Base-by-base conservation (phyloP, 2,888 invertebrate species). In the Capitulum mitella region DNA sequence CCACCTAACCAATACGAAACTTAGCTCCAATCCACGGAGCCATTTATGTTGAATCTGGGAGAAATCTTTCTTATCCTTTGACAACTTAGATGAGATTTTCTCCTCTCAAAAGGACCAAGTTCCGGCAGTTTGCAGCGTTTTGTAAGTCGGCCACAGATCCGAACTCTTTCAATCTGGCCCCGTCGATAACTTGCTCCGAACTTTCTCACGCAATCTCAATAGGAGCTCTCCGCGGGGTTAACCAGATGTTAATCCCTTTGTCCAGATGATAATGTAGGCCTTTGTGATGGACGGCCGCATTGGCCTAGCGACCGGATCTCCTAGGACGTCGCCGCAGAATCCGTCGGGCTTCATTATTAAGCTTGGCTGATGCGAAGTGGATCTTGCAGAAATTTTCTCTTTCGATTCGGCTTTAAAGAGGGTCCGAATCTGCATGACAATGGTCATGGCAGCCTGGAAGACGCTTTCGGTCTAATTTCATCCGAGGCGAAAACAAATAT, bases 181-280 rank as follows among this genome's bases (percentile, higher is more conserved):
- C 19, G 32, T 37, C 70, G 70, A 37, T 40, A 70, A 40, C 40
- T 70, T 37, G n/a, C 40, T 40, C 29, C 12, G 22, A 70, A 70
- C 37, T 64, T 64, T 19, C 34, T 29, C 34, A 32, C 16, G 19
- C 70, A 70, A 40, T 70, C 70, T 70, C 70, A 70, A 22, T 37
- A 6, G 26, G 29, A 40, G 34, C 10, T 29, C 26, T 37, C 12
- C 16, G 29, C 37, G 40, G 26, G 26, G 34, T 22, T 70, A 70
- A 40, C 40, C 70, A 40, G 19, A 70, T 70, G 70, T 22, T 70
- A 70, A 70, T 70, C 26, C 26, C 70, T 70, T 70, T 70, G 70
- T 70, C 22, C 70, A 1, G 70, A 70, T 70, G 70, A 70, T 70
- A 70, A 70, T 70, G 29, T 70, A 40, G 12, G 70, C 70, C 8